Conservation (phyloP, 1,140 invertebrate genomes). For the Penaeus indicus region DNA sequence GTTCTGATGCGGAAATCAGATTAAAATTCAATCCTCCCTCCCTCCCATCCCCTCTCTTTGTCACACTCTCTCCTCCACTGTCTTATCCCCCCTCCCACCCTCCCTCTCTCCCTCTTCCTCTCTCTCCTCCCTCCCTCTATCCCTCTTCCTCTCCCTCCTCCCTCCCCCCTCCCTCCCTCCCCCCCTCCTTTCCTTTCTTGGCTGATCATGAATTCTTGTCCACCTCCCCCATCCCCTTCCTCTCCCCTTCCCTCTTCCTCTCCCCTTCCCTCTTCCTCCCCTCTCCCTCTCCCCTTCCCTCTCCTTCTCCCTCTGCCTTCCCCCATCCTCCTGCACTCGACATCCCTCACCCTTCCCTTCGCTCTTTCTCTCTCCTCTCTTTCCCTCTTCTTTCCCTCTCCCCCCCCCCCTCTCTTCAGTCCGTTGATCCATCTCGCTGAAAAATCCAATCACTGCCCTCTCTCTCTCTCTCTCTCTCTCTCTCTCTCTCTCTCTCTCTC, state of each 20-base stretch:
- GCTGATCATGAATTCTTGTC: no score
- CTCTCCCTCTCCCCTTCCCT: background rate
- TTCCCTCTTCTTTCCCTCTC: background rate
- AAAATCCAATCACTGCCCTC: background rate
- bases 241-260: background rate
- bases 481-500: background rate
- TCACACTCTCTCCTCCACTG: background rate
- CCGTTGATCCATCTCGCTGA: no score
- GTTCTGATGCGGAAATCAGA: no score
- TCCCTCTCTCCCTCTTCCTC: background rate
- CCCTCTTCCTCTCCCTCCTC: background rate
- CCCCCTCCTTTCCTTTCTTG: background rate
- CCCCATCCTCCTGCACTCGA: background rate
- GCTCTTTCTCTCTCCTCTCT: background rate
- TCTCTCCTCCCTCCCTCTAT: background rate
- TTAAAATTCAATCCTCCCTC: no score
- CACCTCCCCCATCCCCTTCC: background rate
- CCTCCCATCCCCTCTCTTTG: conserved; percentile 14
- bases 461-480: background rate
- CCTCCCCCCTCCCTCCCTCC: background rate
- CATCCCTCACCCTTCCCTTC: background rate
- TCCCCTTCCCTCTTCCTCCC: background rate
- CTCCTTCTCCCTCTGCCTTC: background rate
- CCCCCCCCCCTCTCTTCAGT: background rate
- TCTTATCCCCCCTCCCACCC: background rate